Percentiles rank a stretch among this genome's conserved stretches.
phyloP scores from a whole-genome alignment of 2,113 vertebrate species.

The Cottus gobio region DNA sequence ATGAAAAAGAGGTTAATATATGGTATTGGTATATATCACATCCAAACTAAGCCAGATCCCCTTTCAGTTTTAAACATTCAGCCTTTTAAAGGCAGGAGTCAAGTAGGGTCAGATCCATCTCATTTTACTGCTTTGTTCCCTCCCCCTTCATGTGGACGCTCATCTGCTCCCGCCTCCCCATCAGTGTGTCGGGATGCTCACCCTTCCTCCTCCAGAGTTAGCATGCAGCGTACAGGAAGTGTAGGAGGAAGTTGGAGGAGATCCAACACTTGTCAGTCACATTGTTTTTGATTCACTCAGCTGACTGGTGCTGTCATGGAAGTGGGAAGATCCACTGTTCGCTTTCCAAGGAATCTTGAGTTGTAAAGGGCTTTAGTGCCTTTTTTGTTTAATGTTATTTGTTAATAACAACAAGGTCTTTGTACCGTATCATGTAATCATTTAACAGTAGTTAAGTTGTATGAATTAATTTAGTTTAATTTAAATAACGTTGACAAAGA shows the following conservation, averaged over 20 bases:
- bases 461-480: not conserved
- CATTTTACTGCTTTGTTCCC: constrained; percentile 73
- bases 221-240: constrained; percentile 62
- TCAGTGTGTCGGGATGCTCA: not conserved
- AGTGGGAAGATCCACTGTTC: constrained; percentile 38
- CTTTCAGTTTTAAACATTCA: constrained; percentile 76
- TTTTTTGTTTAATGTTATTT: constrained; percentile 1
- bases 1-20: constrained; percentile 82
- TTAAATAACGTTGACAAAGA: not conserved
- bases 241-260: constrained; percentile 60
- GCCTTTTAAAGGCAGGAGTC: constrained; percentile 76
- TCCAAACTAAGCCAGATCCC: constrained; percentile 72
- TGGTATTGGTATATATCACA: constrained; percentile 74
- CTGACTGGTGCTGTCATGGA: constrained; percentile 45
- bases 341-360: constrained; percentile 25
- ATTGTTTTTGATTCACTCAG: constrained; percentile 64
- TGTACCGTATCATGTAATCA: not conserved
- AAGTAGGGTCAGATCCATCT: constrained; percentile 81
- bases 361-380: constrained; percentile 8
- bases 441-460: not conserved
- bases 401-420: not conserved
- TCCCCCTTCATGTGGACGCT: constrained; percentile 47
- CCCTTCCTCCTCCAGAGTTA: not conserved
- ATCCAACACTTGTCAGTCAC: constrained; percentile 64
- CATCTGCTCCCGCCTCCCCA: constrained; percentile 41